Conservation (phyloP, 2,797 vertebrate genomes). For the Muraenolepis orangiensis region DNA sequence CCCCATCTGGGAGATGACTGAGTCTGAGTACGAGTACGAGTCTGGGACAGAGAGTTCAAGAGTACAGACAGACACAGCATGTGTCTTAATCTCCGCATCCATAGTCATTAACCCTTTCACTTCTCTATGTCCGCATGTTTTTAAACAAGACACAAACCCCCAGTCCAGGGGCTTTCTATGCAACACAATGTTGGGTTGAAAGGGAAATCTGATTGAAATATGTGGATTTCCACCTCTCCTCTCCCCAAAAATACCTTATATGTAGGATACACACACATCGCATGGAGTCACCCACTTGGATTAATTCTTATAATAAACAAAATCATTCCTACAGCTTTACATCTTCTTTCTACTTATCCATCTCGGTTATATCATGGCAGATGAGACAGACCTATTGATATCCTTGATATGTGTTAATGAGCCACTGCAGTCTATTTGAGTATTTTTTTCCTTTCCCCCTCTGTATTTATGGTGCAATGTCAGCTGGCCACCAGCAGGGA, state of each 20-base stretch:
- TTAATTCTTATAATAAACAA: not conserved
- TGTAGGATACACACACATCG: not conserved
- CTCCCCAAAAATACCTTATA: not conserved
- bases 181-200: not conserved
- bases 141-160: not conserved
- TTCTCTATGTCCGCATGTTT: not conserved
- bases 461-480: constrained; percentile 21
- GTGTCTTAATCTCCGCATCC: constrained; percentile 20
- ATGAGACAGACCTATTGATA: not conserved
- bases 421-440: not conserved
- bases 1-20: constrained; percentile 59
- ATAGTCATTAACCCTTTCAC: constrained; percentile 43
- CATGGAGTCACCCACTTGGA: not conserved
- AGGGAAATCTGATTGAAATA: not conserved
- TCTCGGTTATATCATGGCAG: not conserved
- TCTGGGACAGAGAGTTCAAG: constrained; percentile 56
- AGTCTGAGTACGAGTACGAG: no score
- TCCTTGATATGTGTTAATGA: not conserved
- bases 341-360: not conserved
- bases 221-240: not conserved
- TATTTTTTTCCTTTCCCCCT: not conserved
- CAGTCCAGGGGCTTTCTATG: not conserved
- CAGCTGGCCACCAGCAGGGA: constrained; percentile 38
- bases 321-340: not conserved
- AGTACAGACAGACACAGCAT: constrained; percentile 45